These are phyloP conservation scores for Chelonus insularis DNA, from an alignment of 1,140 invertebrate genomes.

Conservation along the genomic window DNA sequence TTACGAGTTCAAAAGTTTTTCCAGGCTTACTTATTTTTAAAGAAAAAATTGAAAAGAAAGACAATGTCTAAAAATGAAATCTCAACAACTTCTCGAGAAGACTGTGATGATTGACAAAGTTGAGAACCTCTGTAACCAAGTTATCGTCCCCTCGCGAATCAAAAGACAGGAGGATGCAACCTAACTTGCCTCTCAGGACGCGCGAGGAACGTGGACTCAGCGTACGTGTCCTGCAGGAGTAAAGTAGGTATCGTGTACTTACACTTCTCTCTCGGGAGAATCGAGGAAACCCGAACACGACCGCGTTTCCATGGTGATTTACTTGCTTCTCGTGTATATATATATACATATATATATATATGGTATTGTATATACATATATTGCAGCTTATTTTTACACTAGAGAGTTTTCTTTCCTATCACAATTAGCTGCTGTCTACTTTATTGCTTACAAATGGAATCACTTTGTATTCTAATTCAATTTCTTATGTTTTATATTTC, in stretches of 20 bases:
- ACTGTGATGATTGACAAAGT: slow-evolving; percentile 15
- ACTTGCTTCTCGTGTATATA: slow-evolving; percentile 5
- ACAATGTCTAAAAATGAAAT: too few species aligned
- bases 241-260: slow-evolving; percentile 25
- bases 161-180: slow-evolving; percentile 32
- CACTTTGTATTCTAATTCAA: too few species aligned
- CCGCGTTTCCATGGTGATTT: slow-evolving; percentile 15
- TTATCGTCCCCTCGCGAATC: slow-evolving; percentile 38
- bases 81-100: neutral
- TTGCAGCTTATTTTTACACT: too few species aligned
- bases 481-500: too few species aligned
- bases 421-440: too few species aligned
- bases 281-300: slow-evolving; percentile 33
- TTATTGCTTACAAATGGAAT: too few species aligned
- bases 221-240: slow-evolving; percentile 39
- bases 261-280: slow-evolving; percentile 33
- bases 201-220: slow-evolving; percentile 12
- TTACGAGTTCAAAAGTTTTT: too few species aligned
- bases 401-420: too few species aligned
- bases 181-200: slow-evolving; percentile 27
- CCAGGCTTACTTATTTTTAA: neutral
- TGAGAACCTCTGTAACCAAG: slow-evolving; percentile 45
- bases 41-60: too few species aligned
- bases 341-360: too few species aligned
- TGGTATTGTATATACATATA: neutral